Evolutionary conservation across 1,140 invertebrate genomes (phyloP).

Genomic region (Lepidotrigona ventralis): DNA sequence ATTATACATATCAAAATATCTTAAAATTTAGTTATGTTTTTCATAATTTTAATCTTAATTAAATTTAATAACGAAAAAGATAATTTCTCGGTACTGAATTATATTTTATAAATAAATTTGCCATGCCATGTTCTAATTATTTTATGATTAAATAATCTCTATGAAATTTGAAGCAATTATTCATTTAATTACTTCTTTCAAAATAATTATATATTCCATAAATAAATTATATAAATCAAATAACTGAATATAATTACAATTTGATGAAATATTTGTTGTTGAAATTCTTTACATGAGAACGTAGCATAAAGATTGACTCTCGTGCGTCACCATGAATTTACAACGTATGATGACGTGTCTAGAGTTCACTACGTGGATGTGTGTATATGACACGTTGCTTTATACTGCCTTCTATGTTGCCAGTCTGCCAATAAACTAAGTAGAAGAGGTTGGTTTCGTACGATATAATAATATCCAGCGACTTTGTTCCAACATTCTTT

Average conservation of each 20-base stretch:
- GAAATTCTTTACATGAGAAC: conserved; percentile 2
- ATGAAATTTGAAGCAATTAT: background rate
- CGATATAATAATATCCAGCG: background rate
- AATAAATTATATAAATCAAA: background rate
- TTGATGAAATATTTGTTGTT: background rate
- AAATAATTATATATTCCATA: background rate
- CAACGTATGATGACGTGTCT: conserved; percentile 57
- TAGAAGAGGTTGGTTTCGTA: background rate
- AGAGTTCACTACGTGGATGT: conserved; percentile 50
- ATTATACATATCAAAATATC: background rate
- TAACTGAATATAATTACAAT: background rate
- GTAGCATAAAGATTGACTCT: background rate
- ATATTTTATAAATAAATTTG: background rate
- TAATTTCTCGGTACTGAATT: background rate
- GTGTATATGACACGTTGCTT: conserved; percentile 54
- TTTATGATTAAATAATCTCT: background rate
- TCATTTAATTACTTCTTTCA: background rate
- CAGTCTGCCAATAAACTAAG: conserved; percentile 27
- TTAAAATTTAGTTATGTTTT: background rate
- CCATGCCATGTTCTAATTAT: background rate
- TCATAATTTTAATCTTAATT: background rate
- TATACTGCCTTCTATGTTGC: background rate
- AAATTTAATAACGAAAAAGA: background rate
- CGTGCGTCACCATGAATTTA: conserved; percentile 10
- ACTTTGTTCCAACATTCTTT: background rate